Conservation (phyloP, 2,888 invertebrate genomes). For the Leucozona laternaria region DNA sequence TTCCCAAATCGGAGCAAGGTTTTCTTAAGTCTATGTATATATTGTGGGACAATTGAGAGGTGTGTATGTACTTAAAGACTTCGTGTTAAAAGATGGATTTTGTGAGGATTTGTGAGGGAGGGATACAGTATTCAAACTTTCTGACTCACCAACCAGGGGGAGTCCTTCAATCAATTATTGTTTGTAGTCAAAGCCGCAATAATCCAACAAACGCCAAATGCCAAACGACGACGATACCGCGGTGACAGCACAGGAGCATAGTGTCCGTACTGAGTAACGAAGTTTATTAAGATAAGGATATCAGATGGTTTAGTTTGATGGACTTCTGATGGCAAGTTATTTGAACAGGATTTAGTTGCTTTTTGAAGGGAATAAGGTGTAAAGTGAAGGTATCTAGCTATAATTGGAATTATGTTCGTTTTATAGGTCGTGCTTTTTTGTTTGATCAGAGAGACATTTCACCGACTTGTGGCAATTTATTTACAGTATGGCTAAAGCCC, state of each 20-base stretch:
- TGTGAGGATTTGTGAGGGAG: conserved; percentile 9
- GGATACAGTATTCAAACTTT: background rate
- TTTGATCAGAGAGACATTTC: too few species aligned
- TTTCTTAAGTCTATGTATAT: background rate
- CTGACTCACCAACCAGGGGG: background rate
- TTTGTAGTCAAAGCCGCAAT: conserved; percentile 27
- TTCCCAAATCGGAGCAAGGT: conserved; percentile 18
- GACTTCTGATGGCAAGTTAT: conserved; percentile 2
- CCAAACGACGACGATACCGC: background rate
- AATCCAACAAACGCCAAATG: conserved; percentile 5
- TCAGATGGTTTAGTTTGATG: background rate
- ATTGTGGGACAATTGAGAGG: conserved; percentile 9
- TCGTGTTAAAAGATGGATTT: conserved; percentile 35
- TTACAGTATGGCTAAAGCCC: too few species aligned
- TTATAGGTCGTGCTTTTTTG: too few species aligned
- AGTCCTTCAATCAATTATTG: conserved; percentile 28
- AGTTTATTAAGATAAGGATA: conserved; percentile 19
- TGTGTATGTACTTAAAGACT: conserved; percentile 15
- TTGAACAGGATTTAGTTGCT: background rate
- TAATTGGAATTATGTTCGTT: too few species aligned
- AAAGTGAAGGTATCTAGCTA: background rate
- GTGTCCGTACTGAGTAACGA: background rate
- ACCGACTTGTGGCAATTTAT: too few species aligned
- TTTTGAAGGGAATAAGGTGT: background rate
- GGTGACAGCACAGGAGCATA: conserved; percentile 1